Percentiles rank a stretch among this genome's conserved stretches.
Conservation (phyloP, 2,888 invertebrate species). For the Smittia aterrima region DNA sequence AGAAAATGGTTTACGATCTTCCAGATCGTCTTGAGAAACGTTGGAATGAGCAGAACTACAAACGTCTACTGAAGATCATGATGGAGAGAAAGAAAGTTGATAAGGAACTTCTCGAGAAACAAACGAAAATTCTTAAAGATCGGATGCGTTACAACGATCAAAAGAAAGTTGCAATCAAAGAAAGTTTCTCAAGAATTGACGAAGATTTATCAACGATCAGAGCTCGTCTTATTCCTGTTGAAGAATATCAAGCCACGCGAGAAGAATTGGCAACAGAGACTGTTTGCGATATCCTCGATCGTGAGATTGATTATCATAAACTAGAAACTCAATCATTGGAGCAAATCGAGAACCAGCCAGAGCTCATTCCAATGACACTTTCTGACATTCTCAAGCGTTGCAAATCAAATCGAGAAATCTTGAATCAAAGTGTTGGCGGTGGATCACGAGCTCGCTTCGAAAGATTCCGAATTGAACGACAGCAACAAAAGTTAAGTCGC, state of each 20-base stretch:
- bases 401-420: conserved; percentile 47
- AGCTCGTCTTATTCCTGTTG: conserved; percentile 52
- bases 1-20: conserved; percentile 45
- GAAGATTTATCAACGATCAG: conserved; percentile 50
- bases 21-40: conserved; percentile 55
- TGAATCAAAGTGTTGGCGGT: conserved; percentile 50
- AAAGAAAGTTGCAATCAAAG: conserved; percentile 48
- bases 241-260: conserved; percentile 52
- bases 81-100: conserved; percentile 53
- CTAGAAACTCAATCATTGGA: neutral
- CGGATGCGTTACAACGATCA: conserved; percentile 57
- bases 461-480: neutral
- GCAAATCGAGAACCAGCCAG: neutral
- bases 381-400: conserved; percentile 50
- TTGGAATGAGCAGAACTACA: conserved; percentile 64
- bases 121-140: conserved; percentile 65
- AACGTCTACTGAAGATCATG: conserved; percentile 57
- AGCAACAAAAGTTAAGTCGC: neutral
- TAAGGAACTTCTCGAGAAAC: conserved; percentile 56
- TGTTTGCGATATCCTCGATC: conserved; percentile 39
- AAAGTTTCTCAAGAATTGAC: conserved; percentile 45
- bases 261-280: conserved; percentile 46
- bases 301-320: neutral
- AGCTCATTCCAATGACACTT: conserved; percentile 45
- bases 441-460: neutral